These are phyloP conservation scores for Heliconius hewitsoni DNA, from an alignment of 1,140 invertebrate genomes.

Conservation along the genomic window DNA sequence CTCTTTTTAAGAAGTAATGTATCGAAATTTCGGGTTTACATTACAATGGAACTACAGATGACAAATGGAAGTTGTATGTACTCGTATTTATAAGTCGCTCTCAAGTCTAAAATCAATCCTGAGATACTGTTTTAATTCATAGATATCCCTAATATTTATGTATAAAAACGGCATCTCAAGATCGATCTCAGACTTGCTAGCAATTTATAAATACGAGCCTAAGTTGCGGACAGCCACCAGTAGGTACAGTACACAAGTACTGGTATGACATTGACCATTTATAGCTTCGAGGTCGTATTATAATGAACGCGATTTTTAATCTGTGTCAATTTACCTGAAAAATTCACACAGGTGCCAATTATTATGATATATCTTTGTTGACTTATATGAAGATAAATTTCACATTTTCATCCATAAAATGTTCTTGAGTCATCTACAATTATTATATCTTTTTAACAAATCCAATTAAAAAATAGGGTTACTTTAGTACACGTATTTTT, in stretches of 20 bases:
- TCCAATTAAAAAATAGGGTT: slow-evolving; percentile 21
- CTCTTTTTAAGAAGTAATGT: no score
- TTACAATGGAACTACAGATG: no score
- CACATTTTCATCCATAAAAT: slow-evolving; percentile 18
- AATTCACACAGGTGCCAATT: slow-evolving; percentile 36
- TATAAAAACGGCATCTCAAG: no score
- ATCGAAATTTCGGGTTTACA: no score
- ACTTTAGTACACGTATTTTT: not conserved
- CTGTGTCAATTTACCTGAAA: slow-evolving; percentile 38
- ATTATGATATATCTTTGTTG: slow-evolving; percentile 35
- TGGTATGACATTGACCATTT: slow-evolving; percentile 35
- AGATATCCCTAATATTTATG: no score
- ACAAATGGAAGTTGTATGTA: no score
- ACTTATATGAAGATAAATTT: slow-evolving; percentile 30
- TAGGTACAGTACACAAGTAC: not conserved
- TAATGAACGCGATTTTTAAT: slow-evolving; percentile 42
- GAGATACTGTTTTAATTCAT: no score
- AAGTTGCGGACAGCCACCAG: no score
- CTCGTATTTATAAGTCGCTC: no score
- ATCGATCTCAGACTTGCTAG: not conserved
- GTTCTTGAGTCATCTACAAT: slow-evolving; percentile 2
- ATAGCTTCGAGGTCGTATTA: slow-evolving; percentile 29
- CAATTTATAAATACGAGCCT: not conserved
- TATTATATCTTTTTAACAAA: slow-evolving; percentile 26
- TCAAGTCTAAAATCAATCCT: no score